Percentiles rank a stretch among this genome's conserved stretches.
These are phyloP conservation scores for Monopis laevigella DNA, from an alignment of 2,888 invertebrate species.

Conservation along the genomic window DNA sequence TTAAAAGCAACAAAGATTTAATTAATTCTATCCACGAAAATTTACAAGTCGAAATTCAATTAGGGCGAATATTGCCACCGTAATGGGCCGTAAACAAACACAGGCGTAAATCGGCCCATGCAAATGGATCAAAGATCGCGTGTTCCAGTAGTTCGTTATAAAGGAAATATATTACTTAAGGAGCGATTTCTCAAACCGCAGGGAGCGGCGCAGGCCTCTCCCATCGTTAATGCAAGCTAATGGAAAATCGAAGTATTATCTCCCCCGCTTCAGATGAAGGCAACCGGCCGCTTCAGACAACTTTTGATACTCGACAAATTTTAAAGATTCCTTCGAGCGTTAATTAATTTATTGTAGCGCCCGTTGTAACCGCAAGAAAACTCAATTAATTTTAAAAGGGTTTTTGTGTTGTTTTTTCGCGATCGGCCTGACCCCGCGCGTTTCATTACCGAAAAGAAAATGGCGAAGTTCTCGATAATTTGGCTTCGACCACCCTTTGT, in stretches of 20 bases:
- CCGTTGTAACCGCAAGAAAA: constrained; percentile 64
- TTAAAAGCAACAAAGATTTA: constrained; percentile 29
- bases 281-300: constrained; percentile 25
- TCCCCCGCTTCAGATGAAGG: constrained; percentile 28
- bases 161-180: constrained; percentile 58
- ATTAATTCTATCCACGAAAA: constrained; percentile 51
- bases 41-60: constrained; percentile 56
- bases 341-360: constrained; percentile 65
- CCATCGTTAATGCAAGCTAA: constrained; percentile 60
- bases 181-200: constrained; percentile 41
- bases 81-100: constrained; percentile 53
- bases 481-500: constrained; percentile 37
- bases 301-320: constrained; percentile 64
- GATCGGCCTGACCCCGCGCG: constrained; percentile 30
- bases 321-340: constrained; percentile 63
- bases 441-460: constrained; percentile 40
- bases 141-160: constrained; percentile 53
- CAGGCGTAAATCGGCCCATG: constrained; percentile 28
- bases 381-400: constrained; percentile 69
- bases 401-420: constrained; percentile 61
- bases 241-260: constrained; percentile 66
- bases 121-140: constrained; percentile 64
- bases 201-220: constrained; percentile 45
- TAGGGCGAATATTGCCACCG: constrained; percentile 46
- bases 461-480: constrained; percentile 46